Conservation (phyloP, 2,113 vertebrate species). For the Thymallus thymallus region DNA sequence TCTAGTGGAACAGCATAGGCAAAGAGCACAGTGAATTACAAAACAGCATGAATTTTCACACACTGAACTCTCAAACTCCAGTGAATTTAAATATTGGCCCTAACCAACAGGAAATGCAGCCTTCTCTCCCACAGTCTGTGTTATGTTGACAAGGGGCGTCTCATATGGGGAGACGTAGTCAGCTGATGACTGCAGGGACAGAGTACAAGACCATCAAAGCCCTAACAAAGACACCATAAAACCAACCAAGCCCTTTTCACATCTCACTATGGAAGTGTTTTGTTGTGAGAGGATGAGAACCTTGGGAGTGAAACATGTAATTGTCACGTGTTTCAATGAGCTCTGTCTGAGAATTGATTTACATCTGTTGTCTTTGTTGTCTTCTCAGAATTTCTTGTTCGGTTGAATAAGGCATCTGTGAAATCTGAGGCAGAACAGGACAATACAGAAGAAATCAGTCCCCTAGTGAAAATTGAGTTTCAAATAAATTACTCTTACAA, state of each 20-base stretch:
- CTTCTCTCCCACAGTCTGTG: slow-evolving; percentile 12
- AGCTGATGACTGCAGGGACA: slow-evolving; percentile 55
- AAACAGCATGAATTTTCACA: background rate
- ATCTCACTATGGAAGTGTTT: background rate
- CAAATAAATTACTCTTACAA: background rate
- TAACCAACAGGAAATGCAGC: slow-evolving; percentile 9
- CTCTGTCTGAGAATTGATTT: slow-evolving; percentile 2
- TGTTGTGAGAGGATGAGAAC: background rate
- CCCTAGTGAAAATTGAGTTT: background rate
- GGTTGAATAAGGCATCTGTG: slow-evolving; percentile 79
- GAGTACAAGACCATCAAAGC: slow-evolving; percentile 28
- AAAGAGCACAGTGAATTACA: no score
- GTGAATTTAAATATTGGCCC: background rate
- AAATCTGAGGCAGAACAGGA: slow-evolving; percentile 66
- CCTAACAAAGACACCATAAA: slow-evolving; percentile 7
- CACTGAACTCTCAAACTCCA: background rate
- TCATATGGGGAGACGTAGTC: slow-evolving; percentile 73
- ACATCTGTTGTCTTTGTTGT: slow-evolving; percentile 70
- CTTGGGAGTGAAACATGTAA: background rate
- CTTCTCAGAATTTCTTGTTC: slow-evolving; percentile 73
- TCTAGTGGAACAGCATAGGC: background rate
- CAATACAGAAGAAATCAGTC: background rate
- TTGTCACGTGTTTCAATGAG: background rate
- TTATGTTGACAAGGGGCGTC: slow-evolving; percentile 52
- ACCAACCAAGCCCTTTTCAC: no score